Base-by-base conservation (phyloP, 2,888 invertebrate genomes). In the Brachylomia viminalis region DNA sequence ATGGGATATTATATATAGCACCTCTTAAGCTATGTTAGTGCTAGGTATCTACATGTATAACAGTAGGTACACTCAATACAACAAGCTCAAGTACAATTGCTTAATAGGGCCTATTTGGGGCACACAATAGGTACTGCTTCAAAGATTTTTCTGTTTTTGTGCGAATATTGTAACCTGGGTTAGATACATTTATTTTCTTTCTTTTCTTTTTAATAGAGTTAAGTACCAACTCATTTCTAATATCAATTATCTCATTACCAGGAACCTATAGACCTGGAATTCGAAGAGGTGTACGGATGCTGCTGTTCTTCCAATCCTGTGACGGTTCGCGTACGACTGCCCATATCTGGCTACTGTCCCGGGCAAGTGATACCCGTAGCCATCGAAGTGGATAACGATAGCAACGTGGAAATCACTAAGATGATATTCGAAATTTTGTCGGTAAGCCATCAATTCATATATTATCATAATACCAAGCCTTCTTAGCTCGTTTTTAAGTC, bases 291-390 rank as follows among this genome's bases (percentile, higher is more conserved):
- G 8, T 86, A 89, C 71, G 85, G 89, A 1, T 93, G 93, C 67
- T 85, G 90, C 65, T 93, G 92, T 83, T 83, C 81, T 30, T 79
- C 90, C 0, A 70, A 84, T 0, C 90, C 91, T 0, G 76, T 94
- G 49, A 76, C 54, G 1, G 75, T 95, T 10, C 82, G 79, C 8
- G 80, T 93, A 0, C 79, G 78, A 0, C 68, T 94, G 66, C 95
- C 95, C 0, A 88, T 88, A 30, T 85, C 90, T 0, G 95, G 93
- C 6, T 94, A 90, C 86, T 93, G 93, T 49, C 93, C 95, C 15
- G 95, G 95, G 0, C 93, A 94, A 79, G 33, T 27, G 17, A 87
- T 95, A 27, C 94, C 95, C 0, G 87, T 94, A 3, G 75, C 83
- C 0, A 82, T 95, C 0, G 73, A 87, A 2, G 92, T 91, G 0